These are phyloP conservation scores for Morbakka virulenta DNA, from an alignment of 30 jellyfish, hydroid and myxozoan genomes.

Conservation along the genomic window DNA sequence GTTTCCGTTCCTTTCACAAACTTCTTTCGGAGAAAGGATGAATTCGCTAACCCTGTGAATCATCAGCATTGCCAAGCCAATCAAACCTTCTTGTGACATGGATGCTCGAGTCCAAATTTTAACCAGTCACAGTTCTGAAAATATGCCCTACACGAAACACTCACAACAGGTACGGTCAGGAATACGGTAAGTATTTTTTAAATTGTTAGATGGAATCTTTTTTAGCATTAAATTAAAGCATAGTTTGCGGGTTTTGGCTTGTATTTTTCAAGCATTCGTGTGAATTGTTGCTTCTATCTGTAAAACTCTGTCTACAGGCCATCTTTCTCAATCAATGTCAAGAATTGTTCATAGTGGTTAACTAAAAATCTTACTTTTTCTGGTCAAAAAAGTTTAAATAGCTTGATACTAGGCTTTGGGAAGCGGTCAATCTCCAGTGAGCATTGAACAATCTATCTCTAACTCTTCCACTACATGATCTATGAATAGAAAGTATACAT, in stretches of 20 bases:
- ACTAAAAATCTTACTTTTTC: slow-evolving; percentile 17
- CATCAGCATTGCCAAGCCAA: slow-evolving; percentile 44
- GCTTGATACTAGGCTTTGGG: slow-evolving; percentile 38
- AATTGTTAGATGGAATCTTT: slow-evolving; percentile 34
- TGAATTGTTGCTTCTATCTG: slow-evolving; percentile 12
- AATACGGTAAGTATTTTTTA: too few relatives aligned
- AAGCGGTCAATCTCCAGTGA: slow-evolving; percentile 35
- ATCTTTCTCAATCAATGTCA: slow-evolving; percentile 25
- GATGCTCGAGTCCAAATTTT: slow-evolving; percentile 40
- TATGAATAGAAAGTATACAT: slow-evolving; percentile 10
- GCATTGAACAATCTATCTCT: slow-evolving; percentile 22
- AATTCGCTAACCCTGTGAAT: slow-evolving; percentile 46
- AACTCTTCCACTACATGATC: slow-evolving; percentile 45
- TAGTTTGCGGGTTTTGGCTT: slow-evolving; percentile 36
- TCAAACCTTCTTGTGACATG: slow-evolving; percentile 39
- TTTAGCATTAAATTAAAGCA: slow-evolving; percentile 28
- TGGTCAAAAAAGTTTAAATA: slow-evolving; percentile 12
- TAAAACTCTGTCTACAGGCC: slow-evolving; percentile 23
- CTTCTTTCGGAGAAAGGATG: slow-evolving; percentile 27
- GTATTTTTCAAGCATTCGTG: too few relatives aligned
- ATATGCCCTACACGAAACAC: slow-evolving; percentile 18
- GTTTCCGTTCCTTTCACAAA: slow-evolving; percentile 30
- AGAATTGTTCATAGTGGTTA: slow-evolving; percentile 21
- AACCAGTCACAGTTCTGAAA: slow-evolving; percentile 31
- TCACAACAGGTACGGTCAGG: too few relatives aligned